Conservation (phyloP, 2,797 vertebrate species). For the Gambelia wislizenii region DNA sequence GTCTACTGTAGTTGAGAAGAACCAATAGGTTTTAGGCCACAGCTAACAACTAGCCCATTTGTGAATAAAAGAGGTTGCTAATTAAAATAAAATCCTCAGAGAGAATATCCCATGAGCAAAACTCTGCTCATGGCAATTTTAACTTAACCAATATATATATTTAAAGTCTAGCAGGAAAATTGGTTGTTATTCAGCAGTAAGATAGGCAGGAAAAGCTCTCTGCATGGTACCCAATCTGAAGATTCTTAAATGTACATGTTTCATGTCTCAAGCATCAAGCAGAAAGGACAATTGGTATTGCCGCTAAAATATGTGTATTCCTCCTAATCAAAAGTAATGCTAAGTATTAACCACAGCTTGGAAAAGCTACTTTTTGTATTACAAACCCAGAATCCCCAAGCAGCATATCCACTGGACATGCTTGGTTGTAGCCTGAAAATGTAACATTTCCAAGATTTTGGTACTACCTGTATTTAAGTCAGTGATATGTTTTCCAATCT, state of each 20-base stretch:
- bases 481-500: neutral
- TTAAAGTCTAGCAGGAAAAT: neutral
- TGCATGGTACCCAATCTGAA: slow-evolving; percentile 34
- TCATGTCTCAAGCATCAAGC: slow-evolving; percentile 9
- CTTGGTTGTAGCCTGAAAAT: no score
- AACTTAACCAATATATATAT: neutral
- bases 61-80: slow-evolving; percentile 17
- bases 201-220: slow-evolving; percentile 1
- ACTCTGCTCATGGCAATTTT: neutral
- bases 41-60: slow-evolving; percentile 1
- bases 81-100: slow-evolving; percentile 15
- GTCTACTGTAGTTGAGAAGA: no score
- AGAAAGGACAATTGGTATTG: neutral
- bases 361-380: no score
- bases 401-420: no score
- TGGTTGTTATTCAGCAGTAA: slow-evolving; percentile 4
- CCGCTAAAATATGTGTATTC: neutral
- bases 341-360: neutral
- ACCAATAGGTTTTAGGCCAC: neutral
- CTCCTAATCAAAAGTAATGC: slow-evolving; percentile 1
- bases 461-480: neutral
- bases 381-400: no score
- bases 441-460: no score
- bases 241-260: slow-evolving; percentile 47
- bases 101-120: neutral